Evolutionary conservation across 2,888 invertebrate species (phyloP).

Genomic region (Byasa hedistus): DNA sequence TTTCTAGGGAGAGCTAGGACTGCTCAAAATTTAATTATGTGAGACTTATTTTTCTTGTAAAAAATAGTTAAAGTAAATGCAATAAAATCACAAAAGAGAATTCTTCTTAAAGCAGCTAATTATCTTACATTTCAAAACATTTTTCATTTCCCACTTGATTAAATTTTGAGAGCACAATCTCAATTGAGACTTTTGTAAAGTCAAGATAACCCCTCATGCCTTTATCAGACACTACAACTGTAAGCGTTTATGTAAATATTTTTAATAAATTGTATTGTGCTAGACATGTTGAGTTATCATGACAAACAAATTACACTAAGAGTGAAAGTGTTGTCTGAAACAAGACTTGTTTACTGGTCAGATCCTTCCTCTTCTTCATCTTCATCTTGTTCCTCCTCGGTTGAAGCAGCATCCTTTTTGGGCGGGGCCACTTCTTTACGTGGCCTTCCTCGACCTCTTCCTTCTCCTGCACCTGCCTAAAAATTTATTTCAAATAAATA

Average conservation of each 20-base stretch:
- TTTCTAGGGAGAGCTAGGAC: conserved; percentile 72
- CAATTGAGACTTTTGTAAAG: conserved; percentile 63
- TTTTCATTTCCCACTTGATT: conserved; percentile 66
- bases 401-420: conserved; percentile 72
- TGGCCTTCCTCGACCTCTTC: conserved; percentile 70
- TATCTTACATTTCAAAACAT: conserved; percentile 47
- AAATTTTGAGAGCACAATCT: conserved; percentile 64
- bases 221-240: conserved; percentile 42
- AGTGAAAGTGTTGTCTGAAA: conserved; percentile 56
- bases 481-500: not conserved
- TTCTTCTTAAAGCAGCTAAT: conserved; percentile 42
- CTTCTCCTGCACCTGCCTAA: conserved; percentile 66
- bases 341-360: conserved; percentile 70
- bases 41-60: conserved; percentile 45
- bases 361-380: conserved; percentile 77
- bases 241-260: conserved; percentile 47
- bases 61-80: conserved; percentile 61
- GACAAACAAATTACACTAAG: conserved; percentile 75
- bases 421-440: conserved; percentile 74
- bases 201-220: conserved; percentile 64
- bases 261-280: conserved; percentile 48
- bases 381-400: conserved; percentile 75
- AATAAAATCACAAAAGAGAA: conserved; percentile 50
- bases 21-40: conserved; percentile 68
- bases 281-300: conserved; percentile 61